phyloP scores from a whole-genome alignment of 2,113 vertebrate species.

The Anseranas semipalmata region DNA sequence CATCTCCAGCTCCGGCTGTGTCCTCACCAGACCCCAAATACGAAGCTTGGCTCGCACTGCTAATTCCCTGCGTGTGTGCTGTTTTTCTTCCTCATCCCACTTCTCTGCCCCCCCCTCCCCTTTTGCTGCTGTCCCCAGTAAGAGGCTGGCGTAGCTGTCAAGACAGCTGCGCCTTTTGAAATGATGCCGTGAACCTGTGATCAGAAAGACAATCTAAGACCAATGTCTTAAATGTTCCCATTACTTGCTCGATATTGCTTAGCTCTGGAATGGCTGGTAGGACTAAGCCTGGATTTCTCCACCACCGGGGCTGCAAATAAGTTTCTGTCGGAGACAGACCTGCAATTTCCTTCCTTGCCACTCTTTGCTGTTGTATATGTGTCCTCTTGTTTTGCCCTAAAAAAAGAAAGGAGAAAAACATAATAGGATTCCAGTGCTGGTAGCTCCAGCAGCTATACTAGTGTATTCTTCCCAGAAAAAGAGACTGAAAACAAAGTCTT shows the following conservation, averaged over 20 bases:
- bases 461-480: not conserved
- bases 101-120: not conserved
- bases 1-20: not conserved
- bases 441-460: not conserved
- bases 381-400: not conserved
- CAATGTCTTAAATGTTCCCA: not conserved
- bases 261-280: not conserved
- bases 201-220: not conserved
- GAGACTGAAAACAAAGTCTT: not conserved
- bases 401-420: not conserved
- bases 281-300: not conserved
- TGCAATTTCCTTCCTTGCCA: conserved; percentile 48
- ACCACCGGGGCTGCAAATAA: not conserved
- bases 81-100: not conserved
- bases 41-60: not conserved
- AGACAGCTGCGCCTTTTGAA: conserved; percentile 17
- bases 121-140: not conserved
- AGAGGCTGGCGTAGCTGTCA: conserved; percentile 42
- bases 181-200: not conserved
- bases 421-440: not conserved
- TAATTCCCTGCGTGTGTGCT: not conserved
- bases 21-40: conserved; percentile 1
- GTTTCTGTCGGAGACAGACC: conserved; percentile 8
- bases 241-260: not conserved
- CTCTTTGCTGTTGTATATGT: not conserved